A percentile compares a stretch with the other conserved stretches of the same genome.
Conservation (phyloP, 1,140 invertebrate genomes). For the Chironomus tepperi region DNA sequence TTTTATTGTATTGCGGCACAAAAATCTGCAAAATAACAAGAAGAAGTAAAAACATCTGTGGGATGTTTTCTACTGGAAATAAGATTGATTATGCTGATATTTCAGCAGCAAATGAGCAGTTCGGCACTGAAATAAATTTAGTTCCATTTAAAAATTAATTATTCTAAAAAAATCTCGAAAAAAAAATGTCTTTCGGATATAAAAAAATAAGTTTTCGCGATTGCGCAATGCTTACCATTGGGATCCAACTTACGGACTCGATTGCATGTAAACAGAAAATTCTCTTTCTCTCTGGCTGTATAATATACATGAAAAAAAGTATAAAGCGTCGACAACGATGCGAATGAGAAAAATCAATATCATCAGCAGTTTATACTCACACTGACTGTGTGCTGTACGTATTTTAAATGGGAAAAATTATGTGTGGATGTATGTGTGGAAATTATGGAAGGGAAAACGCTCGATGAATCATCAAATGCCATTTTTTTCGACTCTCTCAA, state of each 20-base stretch:
- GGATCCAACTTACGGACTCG: neutral
- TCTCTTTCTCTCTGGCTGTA: neutral
- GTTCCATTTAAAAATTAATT: too few relatives aligned
- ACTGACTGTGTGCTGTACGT: neutral
- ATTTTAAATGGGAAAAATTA: neutral
- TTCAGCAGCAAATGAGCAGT: too few relatives aligned
- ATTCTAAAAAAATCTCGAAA: neutral
- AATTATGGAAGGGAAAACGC: neutral
- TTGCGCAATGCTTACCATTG: neutral
- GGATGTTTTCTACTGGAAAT: neutral
- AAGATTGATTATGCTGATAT: too few relatives aligned
- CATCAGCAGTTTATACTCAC: neutral
- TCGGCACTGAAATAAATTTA: too few relatives aligned
- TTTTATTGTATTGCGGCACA: too few relatives aligned
- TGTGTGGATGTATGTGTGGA: neutral
- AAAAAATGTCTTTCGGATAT: constrained; percentile 22
- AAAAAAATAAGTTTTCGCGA: neutral
- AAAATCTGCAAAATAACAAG: neutral
- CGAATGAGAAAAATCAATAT: constrained; percentile 10
- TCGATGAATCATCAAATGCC: too few relatives aligned
- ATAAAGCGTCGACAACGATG: neutral
- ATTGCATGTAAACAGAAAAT: constrained; percentile 14
- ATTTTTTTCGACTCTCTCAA: too few relatives aligned
- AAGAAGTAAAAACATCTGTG: neutral
- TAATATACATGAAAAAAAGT: neutral